Percentiles rank a stretch among this genome's conserved stretches.
These are phyloP conservation scores for Psilopogon haemacephalus DNA, from an alignment of 2,113 vertebrate species.

Conservation along the genomic window DNA sequence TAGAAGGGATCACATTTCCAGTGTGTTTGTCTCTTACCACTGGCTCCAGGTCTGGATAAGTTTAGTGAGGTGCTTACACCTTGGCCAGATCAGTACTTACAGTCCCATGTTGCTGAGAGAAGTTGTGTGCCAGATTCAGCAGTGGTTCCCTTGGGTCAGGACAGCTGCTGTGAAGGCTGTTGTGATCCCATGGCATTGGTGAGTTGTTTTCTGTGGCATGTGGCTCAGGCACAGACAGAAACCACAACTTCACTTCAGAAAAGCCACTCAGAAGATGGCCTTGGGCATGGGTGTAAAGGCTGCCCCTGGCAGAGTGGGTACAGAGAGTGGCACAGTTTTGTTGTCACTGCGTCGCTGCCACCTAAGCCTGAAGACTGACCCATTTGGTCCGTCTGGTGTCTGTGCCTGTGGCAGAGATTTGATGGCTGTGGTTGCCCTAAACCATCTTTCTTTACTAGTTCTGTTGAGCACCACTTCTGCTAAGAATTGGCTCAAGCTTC, in stretches of 20 bases:
- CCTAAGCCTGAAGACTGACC: neutral
- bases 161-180: neutral
- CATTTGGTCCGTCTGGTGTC: rapidly evolving
- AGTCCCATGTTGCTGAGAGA: neutral
- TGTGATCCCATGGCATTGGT: neutral
- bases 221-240: neutral
- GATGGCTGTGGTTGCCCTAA: neutral
- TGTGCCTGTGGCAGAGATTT: neutral
- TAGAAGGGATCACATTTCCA: neutral
- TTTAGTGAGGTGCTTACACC: neutral
- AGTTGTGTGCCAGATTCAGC: neutral
- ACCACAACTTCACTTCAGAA: neutral
- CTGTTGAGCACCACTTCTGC: neutral
- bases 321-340: rapidly evolving
- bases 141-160: neutral
- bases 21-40: neutral
- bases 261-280: neutral
- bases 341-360: neutral
- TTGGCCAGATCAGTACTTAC: neutral
- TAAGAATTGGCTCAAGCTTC: neutral
- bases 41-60: neutral
- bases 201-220: neutral
- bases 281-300: neutral
- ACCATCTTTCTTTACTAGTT: neutral
- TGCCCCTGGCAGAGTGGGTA: neutral